Evolutionary conservation across 2,113 vertebrate species (phyloP).

Genomic region (Saccopteryx leptura): DNA sequence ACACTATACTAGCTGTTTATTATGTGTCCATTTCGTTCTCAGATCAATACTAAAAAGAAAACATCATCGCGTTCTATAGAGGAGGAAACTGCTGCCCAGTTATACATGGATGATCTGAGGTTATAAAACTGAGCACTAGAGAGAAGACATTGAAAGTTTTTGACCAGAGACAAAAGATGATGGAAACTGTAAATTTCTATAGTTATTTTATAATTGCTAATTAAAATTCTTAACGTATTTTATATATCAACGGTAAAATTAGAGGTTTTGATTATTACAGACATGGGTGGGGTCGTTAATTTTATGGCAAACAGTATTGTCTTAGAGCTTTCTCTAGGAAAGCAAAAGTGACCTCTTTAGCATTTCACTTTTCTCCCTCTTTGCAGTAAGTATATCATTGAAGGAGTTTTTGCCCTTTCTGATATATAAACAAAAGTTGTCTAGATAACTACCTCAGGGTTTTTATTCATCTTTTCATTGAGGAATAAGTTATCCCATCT

Average conservation of each 20-base stretch:
- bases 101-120: background rate
- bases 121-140: background rate
- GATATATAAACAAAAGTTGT: background rate
- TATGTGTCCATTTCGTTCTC: background rate
- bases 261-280: background rate
- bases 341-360: background rate
- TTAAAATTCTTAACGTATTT: conserved; percentile 14
- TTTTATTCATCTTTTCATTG: conserved; percentile 22
- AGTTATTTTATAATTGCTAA: background rate
- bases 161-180: background rate
- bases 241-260: background rate
- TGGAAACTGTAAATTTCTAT: background rate
- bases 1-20: background rate
- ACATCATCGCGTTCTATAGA: background rate
- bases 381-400: background rate
- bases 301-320: too few relatives aligned
- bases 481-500: background rate
- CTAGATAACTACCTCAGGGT: background rate
- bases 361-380: background rate
- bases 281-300: background rate
- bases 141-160: background rate
- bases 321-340: conserved; percentile 17
- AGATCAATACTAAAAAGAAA: conserved; percentile 25
- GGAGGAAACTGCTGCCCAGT: background rate
- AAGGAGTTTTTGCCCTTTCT: background rate